Evolutionary conservation across 2,888 invertebrate genomes (phyloP), one percentile per base, ranked within the genome.

Genomic region (Rhaphigaster nebulosa): DNA sequence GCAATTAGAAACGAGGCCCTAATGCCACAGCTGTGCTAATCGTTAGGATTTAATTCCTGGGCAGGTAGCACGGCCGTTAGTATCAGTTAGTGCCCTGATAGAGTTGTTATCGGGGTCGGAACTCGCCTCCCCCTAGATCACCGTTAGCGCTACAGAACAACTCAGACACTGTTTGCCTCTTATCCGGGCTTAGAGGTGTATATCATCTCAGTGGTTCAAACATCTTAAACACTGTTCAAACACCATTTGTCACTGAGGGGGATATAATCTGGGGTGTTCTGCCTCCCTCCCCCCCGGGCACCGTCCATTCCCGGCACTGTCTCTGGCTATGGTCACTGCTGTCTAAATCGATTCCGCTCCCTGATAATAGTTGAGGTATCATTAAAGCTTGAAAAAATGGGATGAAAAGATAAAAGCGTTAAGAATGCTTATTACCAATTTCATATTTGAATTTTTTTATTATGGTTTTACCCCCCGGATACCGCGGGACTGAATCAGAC

Each of bases 151-250:
- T n/a, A n/a, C n/a, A n/a, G 84, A 45, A 84, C 84, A 84, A 84
- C 84, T 84, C 84, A 84, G 84, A 84, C 84, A 84, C 45, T 41
- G 84, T 84, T 84, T 84, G 84, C 84, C 84, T 84, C 84, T 84
- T 84, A 84, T 84, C 84, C 45, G 0, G 45, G 84, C 84, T 84
- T 84, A 84, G 84, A 50, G 41, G 84, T 84, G 84, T 84, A 84
- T 84, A 84, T 84, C 84, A 84, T 84, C 84, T n/a, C 45, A 15
- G 84, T 84, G 84, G 84, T 84, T 84, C 84, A 84, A 84, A 84
- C 84, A 84, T 84, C 84, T 84, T 84, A 84, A 84, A 84, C 84
- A 84, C 84, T 84, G 84, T 45, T 84, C 84, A 84, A 84, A 84
- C 84, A 84, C 84, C 84, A 84, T 84, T 84, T 84, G 84, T 84